A percentile compares a stretch with the other conserved stretches of the same genome.
phyloP scores from a whole-genome alignment of 1,140 invertebrate species.

The Heliconius hermathena region DNA sequence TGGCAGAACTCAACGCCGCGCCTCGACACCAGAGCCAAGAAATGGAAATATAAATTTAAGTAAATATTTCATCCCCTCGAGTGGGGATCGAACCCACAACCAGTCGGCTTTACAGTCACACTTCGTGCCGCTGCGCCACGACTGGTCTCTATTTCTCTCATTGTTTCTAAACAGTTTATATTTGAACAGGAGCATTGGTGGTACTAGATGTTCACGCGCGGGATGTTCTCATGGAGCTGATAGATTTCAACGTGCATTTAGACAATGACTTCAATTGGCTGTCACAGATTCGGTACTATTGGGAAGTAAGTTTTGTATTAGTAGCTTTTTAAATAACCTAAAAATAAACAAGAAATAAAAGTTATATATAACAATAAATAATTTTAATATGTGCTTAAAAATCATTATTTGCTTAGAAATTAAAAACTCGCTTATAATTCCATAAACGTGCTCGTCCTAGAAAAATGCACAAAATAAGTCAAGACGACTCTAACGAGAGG shows the following conservation, averaged over 20 bases:
- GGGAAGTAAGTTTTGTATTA: constrained; percentile 85
- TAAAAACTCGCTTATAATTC: not conserved
- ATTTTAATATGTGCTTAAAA: too few species aligned
- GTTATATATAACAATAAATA: too few species aligned
- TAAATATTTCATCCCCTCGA: too few species aligned
- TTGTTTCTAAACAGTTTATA: not conserved
- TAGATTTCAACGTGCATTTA: constrained; percentile 85
- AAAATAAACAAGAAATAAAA: too few species aligned
- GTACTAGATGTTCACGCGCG: constrained; percentile 96
- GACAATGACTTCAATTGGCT: constrained; percentile 96
- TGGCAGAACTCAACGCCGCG: too few species aligned
- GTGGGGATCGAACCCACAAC: too few species aligned
- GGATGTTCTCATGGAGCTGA: constrained; percentile 90
- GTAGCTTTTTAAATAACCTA: too few species aligned
- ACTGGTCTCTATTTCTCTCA: too few species aligned
- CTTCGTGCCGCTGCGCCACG: too few species aligned
- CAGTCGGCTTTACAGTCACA: too few species aligned
- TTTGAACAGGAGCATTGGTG: constrained; percentile 88
- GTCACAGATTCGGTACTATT: constrained; percentile 95
- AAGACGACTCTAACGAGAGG: not conserved
- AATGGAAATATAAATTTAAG: too few species aligned
- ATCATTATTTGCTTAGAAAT: not conserved
- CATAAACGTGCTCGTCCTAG: not conserved
- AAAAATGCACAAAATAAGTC: not conserved
- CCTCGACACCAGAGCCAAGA: too few species aligned